Conservation (phyloP, 2,888 invertebrate species). For the Polydrusus tereticollis region DNA sequence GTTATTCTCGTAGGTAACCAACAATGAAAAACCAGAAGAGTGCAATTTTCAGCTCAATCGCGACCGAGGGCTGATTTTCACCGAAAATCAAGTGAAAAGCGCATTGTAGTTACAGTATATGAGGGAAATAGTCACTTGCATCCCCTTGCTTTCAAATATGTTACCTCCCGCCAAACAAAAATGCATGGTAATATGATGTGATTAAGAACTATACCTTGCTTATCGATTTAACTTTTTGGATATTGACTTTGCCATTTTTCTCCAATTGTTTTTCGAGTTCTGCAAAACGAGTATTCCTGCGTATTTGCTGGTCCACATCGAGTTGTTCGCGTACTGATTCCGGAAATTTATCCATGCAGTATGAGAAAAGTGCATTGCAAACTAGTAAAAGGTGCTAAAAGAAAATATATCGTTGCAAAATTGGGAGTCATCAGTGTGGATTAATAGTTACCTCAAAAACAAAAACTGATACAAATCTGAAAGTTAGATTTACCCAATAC, state of each 20-base stretch:
- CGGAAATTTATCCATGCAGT: constrained; percentile 15
- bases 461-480: constrained; percentile 24
- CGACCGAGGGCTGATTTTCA: no score
- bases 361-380: constrained; percentile 13
- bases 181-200: no score
- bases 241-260: not conserved
- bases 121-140: no score
- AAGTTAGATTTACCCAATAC: constrained; percentile 29
- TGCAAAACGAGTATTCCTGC: not conserved
- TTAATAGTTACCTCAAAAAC: constrained; percentile 36
- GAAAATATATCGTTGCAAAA: not conserved
- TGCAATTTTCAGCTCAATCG: no score
- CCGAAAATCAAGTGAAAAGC: no score
- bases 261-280: constrained; percentile 11
- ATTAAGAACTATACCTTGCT: no score
- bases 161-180: no score
- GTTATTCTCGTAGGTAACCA: no score
- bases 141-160: no score
- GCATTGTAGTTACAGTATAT: no score
- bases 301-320: constrained; percentile 10
- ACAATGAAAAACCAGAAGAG: no score
- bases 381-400: constrained; percentile 34
- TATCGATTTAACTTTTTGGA: not conserved
- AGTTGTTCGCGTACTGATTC: constrained; percentile 12
- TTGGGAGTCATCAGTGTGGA: no score